Conservation (phyloP, 2,113 vertebrate species). For the Rhadina sibilatrix region DNA sequence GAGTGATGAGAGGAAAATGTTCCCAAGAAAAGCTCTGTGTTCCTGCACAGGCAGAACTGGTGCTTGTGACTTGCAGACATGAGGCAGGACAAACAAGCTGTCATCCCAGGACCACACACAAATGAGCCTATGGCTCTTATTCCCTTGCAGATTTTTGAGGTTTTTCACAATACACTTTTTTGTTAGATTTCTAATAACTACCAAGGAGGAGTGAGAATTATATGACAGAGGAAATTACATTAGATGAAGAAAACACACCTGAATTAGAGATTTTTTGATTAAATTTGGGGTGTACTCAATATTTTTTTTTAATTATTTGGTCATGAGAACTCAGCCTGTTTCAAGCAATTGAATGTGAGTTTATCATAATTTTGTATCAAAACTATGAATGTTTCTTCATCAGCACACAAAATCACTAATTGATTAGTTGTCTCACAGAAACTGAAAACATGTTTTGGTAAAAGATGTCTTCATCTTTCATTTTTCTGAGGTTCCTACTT, state of each 20-base stretch:
- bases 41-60: neutral
- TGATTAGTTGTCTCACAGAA: neutral
- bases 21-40: neutral
- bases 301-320: neutral
- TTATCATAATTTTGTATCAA: neutral
- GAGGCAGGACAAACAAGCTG: neutral
- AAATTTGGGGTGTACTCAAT: neutral
- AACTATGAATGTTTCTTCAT: neutral
- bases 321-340: neutral
- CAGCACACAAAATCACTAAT: neutral
- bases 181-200: neutral
- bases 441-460: neutral
- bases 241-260: neutral
- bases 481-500: neutral
- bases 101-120: rapidly evolving
- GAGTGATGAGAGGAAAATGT: neutral
- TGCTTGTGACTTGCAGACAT: neutral
- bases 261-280: neutral
- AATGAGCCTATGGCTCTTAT: neutral
- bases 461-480: neutral
- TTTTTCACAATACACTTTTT: neutral
- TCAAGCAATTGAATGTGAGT: neutral
- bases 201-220: neutral
- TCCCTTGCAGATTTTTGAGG: neutral
- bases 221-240: neutral